phyloP scores from a whole-genome alignment of 2,113 vertebrate genomes.

The Cryptomyrus ogoouensis region DNA sequence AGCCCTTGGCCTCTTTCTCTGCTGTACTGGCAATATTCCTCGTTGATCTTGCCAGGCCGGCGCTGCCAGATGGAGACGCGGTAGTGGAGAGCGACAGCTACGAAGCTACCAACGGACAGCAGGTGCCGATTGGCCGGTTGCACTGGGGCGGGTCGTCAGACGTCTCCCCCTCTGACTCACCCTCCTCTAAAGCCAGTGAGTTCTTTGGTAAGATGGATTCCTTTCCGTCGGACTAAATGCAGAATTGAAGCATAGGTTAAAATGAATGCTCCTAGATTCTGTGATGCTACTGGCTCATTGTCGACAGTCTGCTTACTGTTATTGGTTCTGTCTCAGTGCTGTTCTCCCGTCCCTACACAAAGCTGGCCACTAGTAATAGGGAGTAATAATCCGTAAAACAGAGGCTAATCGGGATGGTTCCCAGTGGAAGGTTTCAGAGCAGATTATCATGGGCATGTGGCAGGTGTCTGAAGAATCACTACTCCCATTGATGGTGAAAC shows the following conservation, averaged over 20 bases:
- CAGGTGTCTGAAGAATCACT: not conserved
- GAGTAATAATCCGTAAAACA: not conserved
- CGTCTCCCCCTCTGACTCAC: slow-evolving; percentile 87
- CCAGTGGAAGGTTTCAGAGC: not conserved
- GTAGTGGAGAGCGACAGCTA: slow-evolving; percentile 76
- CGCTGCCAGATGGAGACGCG: slow-evolving; percentile 73
- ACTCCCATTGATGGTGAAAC: not conserved
- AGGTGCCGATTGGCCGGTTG: slow-evolving; percentile 80
- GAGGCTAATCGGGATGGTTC: not conserved
- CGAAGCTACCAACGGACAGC: slow-evolving; percentile 82
- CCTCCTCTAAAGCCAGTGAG: slow-evolving; percentile 94
- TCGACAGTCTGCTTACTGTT: not conserved
- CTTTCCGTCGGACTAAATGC: not conserved
- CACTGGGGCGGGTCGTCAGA: slow-evolving; percentile 93
- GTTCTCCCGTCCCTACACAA: not conserved
- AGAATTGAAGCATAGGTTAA: not conserved
- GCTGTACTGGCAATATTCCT: not conserved
- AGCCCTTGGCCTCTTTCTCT: not conserved
- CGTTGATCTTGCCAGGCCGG: slow-evolving; percentile 42
- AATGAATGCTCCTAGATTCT: not conserved
- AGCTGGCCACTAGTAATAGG: not conserved
- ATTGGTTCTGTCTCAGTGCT: not conserved
- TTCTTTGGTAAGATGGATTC: slow-evolving; percentile 10
- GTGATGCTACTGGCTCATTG: not conserved
- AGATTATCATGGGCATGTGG: not conserved